Evolutionary conservation across 2,797 vertebrate genomes (phyloP), one percentile per base, ranked within the genome.

Genomic region (Arctocebus calabarensis): DNA sequence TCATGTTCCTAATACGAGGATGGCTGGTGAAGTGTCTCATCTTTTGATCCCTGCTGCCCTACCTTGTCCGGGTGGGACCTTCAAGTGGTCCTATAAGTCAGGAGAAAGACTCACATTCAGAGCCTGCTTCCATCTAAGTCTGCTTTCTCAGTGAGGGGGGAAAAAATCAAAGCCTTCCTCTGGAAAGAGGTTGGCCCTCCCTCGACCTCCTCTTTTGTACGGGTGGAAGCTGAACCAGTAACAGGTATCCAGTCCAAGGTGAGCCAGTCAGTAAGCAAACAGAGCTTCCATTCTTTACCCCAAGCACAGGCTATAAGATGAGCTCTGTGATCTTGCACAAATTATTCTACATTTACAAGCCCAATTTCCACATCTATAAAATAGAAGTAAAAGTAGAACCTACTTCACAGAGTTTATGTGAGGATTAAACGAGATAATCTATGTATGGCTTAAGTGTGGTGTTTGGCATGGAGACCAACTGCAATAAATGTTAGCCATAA

Each of bases 331-430:
- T 64, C 27, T 8, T 45, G 55, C 34, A 23, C 66, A 22, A 86
- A 89, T 71, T 68, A 45, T 1, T 71, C 12, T 79, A 62, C n/a
- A 84, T 70, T 71, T 61, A 14, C 19, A 43, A 43, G 16, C 34
- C 32, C 68, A 57, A 23, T 64, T 86, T 17, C 75, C 70, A 81
- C 66, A 77, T 32, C 70, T 40, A 55, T 68, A 88, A 96, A 88
- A 84, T 5, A 91, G 48, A 90, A 87, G 61, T 57, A 61, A 78
- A 88, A 75, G 59, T 27, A 93, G 62, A 7, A 73, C 22, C 37
- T 34, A 61, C 62, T 64, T 88, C 40, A 61, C 25, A 78, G 43
- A 93, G 37, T 84, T 90, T 84, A 77, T 40, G n/a, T 70, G 59
- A 78, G 17, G 43, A 90, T 70, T 92, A 88, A 79, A 88, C 81